Percentiles rank a stretch among this genome's conserved stretches.
These are phyloP conservation scores for Anguilla anguilla DNA, from an alignment of 2,797 vertebrate species.

Conservation along the genomic window DNA sequence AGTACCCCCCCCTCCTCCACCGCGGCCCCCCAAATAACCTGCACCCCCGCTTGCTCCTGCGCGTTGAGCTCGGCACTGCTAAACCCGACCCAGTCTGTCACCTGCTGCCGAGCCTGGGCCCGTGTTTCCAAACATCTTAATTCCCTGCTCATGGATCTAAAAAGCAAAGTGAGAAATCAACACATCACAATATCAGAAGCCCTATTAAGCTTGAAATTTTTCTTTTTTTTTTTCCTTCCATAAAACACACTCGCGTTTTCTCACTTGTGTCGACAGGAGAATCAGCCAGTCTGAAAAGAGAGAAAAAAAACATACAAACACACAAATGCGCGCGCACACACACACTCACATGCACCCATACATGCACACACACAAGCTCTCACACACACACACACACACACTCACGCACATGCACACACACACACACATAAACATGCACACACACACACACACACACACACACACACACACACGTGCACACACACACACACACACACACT, in stretches of 20 bases:
- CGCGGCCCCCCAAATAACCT: conserved; percentile 35
- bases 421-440: conserved; percentile 57
- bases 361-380: conserved; percentile 35
- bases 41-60: conserved; percentile 34
- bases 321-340: conserved; percentile 59
- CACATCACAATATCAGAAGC: neutral
- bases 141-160: neutral
- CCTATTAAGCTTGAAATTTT: neutral
- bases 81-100: neutral
- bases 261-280: conserved; percentile 53
- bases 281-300: neutral
- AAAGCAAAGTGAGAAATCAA: neutral
- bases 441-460: conserved; percentile 49
- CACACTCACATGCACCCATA: conserved; percentile 37
- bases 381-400: conserved; percentile 34
- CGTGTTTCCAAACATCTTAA: neutral
- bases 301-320: conserved; percentile 51
- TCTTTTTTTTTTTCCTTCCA: conserved; percentile 15
- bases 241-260: conserved; percentile 59
- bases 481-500: conserved; percentile 36
- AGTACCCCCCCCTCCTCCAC: neutral
- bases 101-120: neutral
- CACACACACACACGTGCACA: conserved; percentile 39
- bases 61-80: neutral
- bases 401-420: conserved; percentile 46